A percentile compares a stretch with the other conserved stretches of the same genome.
phyloP scores from a whole-genome alignment of 1,140 invertebrate genomes.

The Leptopilina clavipes region DNA sequence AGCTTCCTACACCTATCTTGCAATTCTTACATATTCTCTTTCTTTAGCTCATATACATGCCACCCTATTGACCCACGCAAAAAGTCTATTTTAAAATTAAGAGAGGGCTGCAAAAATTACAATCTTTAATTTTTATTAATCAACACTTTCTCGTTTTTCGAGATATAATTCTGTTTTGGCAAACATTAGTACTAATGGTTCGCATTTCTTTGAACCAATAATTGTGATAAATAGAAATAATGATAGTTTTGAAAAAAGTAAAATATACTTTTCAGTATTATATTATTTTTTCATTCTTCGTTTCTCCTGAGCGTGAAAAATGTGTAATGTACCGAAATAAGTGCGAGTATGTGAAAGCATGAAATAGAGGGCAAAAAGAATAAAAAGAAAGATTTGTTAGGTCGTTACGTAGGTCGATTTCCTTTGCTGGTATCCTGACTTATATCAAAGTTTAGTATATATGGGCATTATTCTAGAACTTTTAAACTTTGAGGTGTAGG shows the following conservation, averaged over 20 bases:
- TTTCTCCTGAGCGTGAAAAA: no score
- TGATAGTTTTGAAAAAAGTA: no score
- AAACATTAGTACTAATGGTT: no score
- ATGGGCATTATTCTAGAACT: no score
- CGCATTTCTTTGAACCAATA: no score
- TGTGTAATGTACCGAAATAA: background rate
- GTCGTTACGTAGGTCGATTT: slow-evolving; percentile 25
- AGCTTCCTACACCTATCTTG: slow-evolving; percentile 15
- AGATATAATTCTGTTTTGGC: no score
- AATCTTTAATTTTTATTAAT: no score
- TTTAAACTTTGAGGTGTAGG: no score
- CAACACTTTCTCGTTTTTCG: no score
- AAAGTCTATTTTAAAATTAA: background rate
- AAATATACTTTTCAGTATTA: no score
- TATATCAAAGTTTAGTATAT: background rate
- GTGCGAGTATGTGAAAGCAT: background rate
- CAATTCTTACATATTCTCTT: background rate
- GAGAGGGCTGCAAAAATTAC: background rate
- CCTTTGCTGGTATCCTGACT: slow-evolving; percentile 5
- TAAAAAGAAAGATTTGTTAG: background rate
- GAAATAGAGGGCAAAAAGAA: background rate
- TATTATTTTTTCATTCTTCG: no score
- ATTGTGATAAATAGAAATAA: no score
- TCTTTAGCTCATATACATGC: background rate
- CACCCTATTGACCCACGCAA: background rate